phyloP scores from a whole-genome alignment of 1,140 invertebrate species.

The Meloidogyne floridensis region DNA sequence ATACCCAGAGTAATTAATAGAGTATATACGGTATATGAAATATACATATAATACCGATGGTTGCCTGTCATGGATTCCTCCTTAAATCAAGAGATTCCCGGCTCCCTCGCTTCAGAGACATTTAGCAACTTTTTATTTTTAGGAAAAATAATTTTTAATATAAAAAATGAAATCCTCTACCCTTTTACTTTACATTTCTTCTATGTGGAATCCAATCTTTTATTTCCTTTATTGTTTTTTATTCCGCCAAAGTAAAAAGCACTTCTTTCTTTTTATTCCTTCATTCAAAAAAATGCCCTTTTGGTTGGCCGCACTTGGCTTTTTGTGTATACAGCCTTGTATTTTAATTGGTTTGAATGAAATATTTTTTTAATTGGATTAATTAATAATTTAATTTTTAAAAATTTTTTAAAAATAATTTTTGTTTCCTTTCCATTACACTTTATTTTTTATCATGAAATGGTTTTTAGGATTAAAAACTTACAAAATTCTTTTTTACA shows the following conservation, averaged over 20 bases:
- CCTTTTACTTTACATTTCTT: neutral
- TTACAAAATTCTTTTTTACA: too few relatives aligned
- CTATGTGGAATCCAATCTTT: neutral
- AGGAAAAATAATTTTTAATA: neutral
- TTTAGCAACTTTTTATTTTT: too few relatives aligned
- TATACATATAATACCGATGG: too few relatives aligned
- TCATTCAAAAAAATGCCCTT: neutral
- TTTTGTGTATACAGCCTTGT: constrained; percentile 2
- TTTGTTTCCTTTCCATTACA: too few relatives aligned
- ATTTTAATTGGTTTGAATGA: constrained; percentile 12
- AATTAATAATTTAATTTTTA: neutral
- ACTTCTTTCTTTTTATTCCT: neutral
- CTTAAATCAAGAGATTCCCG: too few relatives aligned
- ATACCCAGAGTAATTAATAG: too few relatives aligned
- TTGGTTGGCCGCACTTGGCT: neutral
- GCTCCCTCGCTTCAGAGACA: too few relatives aligned
- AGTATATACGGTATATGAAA: too few relatives aligned
- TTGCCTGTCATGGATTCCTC: too few relatives aligned
- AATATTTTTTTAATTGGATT: neutral
- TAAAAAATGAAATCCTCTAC: neutral
- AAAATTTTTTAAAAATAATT: neutral
- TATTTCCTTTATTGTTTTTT: neutral
- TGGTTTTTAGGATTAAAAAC: too few relatives aligned
- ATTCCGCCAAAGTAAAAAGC: neutral
- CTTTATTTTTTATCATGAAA: too few relatives aligned